Conservation (phyloP, 2,797 vertebrate genomes). For the Crenichthys baileyi region DNA sequence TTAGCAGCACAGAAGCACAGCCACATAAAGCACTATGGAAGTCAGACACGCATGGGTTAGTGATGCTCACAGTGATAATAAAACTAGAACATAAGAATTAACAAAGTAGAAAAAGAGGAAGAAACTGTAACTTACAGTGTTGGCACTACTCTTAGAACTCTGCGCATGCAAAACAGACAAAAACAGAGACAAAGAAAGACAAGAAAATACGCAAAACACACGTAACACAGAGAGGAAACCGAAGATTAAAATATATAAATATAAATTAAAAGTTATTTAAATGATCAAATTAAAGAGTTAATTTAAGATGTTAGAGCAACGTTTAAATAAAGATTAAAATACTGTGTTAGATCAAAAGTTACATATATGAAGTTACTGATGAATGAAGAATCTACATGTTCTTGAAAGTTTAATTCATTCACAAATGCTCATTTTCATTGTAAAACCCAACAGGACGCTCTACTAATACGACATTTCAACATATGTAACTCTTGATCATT, state of each 20-base stretch:
- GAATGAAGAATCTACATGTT: slow-evolving; percentile 34
- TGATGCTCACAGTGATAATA: slow-evolving; percentile 62
- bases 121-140: slow-evolving; percentile 91
- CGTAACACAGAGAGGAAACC: slow-evolving; percentile 76
- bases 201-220: slow-evolving; percentile 84
- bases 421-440: slow-evolving; percentile 1
- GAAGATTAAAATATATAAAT: slow-evolving; percentile 58
- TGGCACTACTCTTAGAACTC: slow-evolving; percentile 99
- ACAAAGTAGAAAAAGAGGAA: slow-evolving; percentile 67
- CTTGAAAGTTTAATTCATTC: slow-evolving; percentile 26
- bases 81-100: slow-evolving; percentile 55
- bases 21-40: slow-evolving; percentile 71
- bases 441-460: neutral
- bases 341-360: slow-evolving; percentile 41
- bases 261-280: slow-evolving; percentile 81
- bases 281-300: slow-evolving; percentile 58
- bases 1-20: slow-evolving; percentile 64
- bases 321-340: slow-evolving; percentile 41
- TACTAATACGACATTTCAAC: neutral
- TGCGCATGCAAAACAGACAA: slow-evolving; percentile 94
- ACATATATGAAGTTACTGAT: slow-evolving; percentile 30
- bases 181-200: slow-evolving; percentile 87
- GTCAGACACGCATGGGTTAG: slow-evolving; percentile 66
- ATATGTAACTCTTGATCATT: neutral
- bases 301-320: slow-evolving; percentile 44